Evolutionary conservation across 2,888 invertebrate genomes (phyloP), one percentile per base, ranked within the genome.

Genomic region (Clitarchus hookeri): DNA sequence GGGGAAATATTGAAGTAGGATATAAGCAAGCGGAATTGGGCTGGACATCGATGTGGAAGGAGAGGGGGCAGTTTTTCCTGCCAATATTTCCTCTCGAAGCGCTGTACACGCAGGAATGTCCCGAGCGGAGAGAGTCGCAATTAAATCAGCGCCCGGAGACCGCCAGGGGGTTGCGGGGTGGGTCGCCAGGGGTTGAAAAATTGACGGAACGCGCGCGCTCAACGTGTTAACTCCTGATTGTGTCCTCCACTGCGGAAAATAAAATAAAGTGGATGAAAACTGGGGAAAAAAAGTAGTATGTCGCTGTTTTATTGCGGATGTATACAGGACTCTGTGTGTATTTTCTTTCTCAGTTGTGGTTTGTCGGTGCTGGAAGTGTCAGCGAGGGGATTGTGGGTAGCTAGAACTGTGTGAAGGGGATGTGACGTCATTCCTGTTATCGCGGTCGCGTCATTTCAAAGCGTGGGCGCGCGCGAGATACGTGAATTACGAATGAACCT

Each of bases 181-280:
- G 36, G 36, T 36, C 36, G 36, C 36, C 36, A 4, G 36, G 36
- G 36, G 36, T 36, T 36, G 36, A 36, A 36, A 36, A 36, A 36
- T 36, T 36, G 36, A n/a, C n/a, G 23, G 65, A 23, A 19, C 65
- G 13, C 0, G 23, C 65, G 27, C 19, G 27, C 44, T n/a, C 16
- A 9, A 36, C 44, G 82, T 27, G 82, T 82, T 82, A 82, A 82
- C 82, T 82, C 44, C 82, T 82, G 82, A 82, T 82, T 82, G 82
- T 82, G 82, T 82, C 82, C 36, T 36, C 19, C 36, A 13, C 82
- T 27, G 82, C 36, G 19, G 82, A 82, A 82, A 82, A 82, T 44
- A 82, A 82, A 82, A 82, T 82, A 82, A 82, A 82, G 65, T 65
- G 65, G n/a, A 65, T 65, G 65, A 19, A 65, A 65, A 65, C 65